Evolutionary conservation across 2,113 vertebrate genomes (phyloP).

Genomic region (Carettochelys insculpta): DNA sequence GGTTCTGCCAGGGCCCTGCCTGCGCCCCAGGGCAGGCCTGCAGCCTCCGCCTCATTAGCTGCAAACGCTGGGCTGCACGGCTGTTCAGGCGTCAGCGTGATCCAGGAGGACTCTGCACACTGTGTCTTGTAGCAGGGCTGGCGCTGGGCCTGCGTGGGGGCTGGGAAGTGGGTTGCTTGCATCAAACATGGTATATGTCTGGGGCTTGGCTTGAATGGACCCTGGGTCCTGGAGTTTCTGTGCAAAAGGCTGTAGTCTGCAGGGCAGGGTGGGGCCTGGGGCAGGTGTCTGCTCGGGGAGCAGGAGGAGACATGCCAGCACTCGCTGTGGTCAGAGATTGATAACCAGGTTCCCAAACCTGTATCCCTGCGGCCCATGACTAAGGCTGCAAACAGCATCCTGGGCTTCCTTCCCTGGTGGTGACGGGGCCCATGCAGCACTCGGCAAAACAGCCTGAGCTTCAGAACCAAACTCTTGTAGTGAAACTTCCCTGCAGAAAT

Average conservation of each 20-base stretch:
- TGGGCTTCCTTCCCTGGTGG: neutral
- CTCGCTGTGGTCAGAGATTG: neutral
- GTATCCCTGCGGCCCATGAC: neutral
- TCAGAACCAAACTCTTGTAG: neutral
- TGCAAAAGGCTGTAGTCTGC: neutral
- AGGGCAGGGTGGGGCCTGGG: neutral
- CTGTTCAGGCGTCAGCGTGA: too few relatives aligned
- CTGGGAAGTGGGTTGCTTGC: neutral
- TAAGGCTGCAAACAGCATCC: too few relatives aligned
- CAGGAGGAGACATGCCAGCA: neutral
- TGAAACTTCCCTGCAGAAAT: neutral
- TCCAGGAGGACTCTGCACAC: neutral
- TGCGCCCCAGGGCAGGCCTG: too few relatives aligned
- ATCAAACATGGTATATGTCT: neutral
- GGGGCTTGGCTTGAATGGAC: neutral
- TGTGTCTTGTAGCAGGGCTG: neutral
- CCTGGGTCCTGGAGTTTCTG: neutral
- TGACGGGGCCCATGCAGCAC: too few relatives aligned
- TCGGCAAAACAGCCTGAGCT: too few relatives aligned
- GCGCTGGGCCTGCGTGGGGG: neutral
- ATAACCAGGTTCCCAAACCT: neutral
- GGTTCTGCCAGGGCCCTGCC: neutral
- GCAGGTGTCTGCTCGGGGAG: neutral
- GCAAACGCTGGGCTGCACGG: neutral
- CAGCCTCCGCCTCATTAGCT: neutral